Conservation (phyloP, 2,113 vertebrate genomes). For the Loxodonta africana region DNA sequence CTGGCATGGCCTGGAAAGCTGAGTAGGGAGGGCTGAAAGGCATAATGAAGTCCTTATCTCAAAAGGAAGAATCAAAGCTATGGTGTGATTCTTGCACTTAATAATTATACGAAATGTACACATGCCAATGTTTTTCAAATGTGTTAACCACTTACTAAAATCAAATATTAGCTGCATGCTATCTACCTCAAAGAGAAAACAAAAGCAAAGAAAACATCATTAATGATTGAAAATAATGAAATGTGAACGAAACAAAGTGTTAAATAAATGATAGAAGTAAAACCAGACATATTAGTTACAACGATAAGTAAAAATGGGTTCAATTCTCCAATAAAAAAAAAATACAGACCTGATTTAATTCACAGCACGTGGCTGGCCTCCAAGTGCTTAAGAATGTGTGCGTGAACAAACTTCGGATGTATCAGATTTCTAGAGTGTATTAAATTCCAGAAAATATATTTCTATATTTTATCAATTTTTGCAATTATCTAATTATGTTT, state of each 20-base stretch:
- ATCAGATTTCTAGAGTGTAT: not conserved
- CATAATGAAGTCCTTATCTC: not conserved
- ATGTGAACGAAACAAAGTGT: not conserved
- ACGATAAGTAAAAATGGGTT: not conserved
- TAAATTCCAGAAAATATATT: not conserved
- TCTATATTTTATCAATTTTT: not conserved
- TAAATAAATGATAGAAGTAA: not conserved
- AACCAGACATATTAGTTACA: not conserved
- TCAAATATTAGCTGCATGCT: not conserved
- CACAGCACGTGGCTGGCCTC: not conserved
- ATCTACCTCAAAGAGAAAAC: not conserved
- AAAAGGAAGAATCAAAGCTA: not conserved
- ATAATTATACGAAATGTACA: not conserved
- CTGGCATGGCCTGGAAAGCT: not conserved
- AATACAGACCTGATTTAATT: not conserved
- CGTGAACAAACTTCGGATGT: not conserved
- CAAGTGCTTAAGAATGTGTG: not conserved
- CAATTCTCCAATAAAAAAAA: not conserved
- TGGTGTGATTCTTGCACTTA: not conserved
- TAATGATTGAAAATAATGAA: not conserved
- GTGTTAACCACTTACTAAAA: not conserved
- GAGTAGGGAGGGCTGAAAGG: not conserved
- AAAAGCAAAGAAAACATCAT: not conserved
- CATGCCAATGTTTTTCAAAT: constrained; percentile 12
- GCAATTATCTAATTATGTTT: not conserved